These are phyloP conservation scores for Sturnira hondurensis DNA, from an alignment of 2,113 vertebrate genomes.

Conservation along the genomic window DNA sequence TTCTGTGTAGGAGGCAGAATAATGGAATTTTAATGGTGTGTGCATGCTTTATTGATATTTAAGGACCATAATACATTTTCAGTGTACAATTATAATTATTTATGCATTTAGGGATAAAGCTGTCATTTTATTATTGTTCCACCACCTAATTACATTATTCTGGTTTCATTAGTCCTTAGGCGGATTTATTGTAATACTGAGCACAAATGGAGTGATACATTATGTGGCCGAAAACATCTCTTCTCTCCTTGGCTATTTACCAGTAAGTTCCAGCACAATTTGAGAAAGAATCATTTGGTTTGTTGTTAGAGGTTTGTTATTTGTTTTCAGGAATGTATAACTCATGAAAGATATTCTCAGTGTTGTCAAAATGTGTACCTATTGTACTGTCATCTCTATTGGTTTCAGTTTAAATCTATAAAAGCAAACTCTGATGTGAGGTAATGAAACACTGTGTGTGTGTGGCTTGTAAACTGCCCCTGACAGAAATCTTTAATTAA, in stretches of 20 bases:
- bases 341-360: not conserved
- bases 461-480: not conserved
- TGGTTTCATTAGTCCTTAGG: conserved; percentile 87
- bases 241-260: conserved; percentile 91
- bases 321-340: not conserved
- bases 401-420: conserved; percentile 31
- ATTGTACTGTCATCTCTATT: not conserved
- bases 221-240: conserved; percentile 91
- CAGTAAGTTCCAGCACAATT: conserved; percentile 86
- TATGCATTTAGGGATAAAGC: conserved; percentile 48
- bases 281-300: not conserved
- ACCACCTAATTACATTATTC: conserved; percentile 43
- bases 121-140: conserved; percentile 42
- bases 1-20: conserved; percentile 47
- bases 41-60: conserved; percentile 46
- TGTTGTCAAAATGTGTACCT: not conserved
- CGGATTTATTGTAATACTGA: conserved; percentile 92
- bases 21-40: conserved; percentile 58
- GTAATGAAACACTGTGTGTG: not conserved
- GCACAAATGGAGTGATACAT: conserved; percentile 92
- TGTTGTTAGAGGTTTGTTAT: not conserved
- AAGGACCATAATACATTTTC: conserved; percentile 25
- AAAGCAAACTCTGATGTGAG: not conserved
- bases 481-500: not conserved
- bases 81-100: conserved; percentile 40